phyloP scores from a whole-genome alignment of 2,113 vertebrate genomes.

The Poeciliopsis retropinna region DNA sequence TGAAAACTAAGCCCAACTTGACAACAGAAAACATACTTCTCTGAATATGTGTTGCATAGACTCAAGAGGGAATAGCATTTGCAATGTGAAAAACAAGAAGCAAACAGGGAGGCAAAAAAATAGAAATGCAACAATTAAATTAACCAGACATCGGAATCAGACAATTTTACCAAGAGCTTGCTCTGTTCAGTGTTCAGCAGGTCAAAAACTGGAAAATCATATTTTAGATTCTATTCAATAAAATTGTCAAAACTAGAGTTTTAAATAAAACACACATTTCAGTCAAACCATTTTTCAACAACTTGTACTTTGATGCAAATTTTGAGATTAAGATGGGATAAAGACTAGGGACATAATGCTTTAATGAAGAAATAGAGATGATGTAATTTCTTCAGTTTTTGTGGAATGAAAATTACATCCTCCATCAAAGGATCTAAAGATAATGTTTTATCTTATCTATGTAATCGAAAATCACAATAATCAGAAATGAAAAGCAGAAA shows the following conservation, averaged over 20 bases:
- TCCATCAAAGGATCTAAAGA: background rate
- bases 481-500: background rate
- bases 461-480: no score
- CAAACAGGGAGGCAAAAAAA: slow-evolving; percentile 9
- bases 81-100: slow-evolving; percentile 27
- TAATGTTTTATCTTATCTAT: no score
- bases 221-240: no score
- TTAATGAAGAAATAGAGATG: background rate
- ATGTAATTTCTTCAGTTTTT: background rate
- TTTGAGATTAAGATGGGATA: background rate
- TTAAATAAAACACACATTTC: background rate
- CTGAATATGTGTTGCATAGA: slow-evolving; percentile 27
- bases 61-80: slow-evolving; percentile 28
- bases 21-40: slow-evolving; percentile 68
- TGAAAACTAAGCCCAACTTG: slow-evolving; percentile 58
- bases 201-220: background rate
- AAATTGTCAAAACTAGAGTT: no score
- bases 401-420: background rate
- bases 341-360: background rate
- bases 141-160: background rate
- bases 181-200: background rate
- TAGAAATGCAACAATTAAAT: background rate
- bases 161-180: background rate
- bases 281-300: background rate
- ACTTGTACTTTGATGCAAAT: background rate